Evolutionary conservation across 2,888 invertebrate genomes (phyloP).

Genomic region (Muscina levida): DNA sequence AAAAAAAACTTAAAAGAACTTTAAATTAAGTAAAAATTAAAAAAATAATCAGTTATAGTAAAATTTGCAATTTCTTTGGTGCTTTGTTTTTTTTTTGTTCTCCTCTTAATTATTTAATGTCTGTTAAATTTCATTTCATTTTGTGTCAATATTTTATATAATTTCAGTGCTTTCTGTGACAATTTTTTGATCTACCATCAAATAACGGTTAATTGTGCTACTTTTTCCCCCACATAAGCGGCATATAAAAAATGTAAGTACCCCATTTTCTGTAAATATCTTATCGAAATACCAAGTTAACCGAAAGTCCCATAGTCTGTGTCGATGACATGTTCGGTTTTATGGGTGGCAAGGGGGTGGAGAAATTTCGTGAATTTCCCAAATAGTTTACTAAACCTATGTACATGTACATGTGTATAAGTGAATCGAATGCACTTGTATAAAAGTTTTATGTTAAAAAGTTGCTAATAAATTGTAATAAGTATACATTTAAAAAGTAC

Average conservation of each 20-base stretch:
- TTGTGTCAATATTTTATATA: conserved; percentile 27
- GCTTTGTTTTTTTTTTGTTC: background rate
- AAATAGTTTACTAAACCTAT: too few relatives aligned
- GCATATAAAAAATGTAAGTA: conserved; percentile 63
- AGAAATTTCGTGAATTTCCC: background rate
- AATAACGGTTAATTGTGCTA: conserved; percentile 58
- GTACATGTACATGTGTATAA: too few relatives aligned
- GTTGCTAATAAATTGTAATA: too few relatives aligned
- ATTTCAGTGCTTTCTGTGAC: conserved; percentile 63
- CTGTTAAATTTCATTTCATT: background rate
- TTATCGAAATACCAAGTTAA: background rate
- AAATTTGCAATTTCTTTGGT: conserved; percentile 45
- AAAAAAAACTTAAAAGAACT: background rate
- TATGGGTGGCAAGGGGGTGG: background rate
- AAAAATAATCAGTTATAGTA: background rate
- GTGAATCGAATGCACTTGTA: too few relatives aligned
- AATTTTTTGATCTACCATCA: conserved; percentile 54
- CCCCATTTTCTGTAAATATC: background rate
- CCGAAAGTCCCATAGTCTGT: background rate
- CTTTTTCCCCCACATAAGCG: conserved; percentile 37
- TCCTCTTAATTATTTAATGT: conserved; percentile 2
- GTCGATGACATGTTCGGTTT: background rate
- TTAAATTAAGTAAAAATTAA: background rate
- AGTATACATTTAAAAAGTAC: too few relatives aligned
- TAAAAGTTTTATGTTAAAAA: too few relatives aligned